Evolutionary conservation across 2,113 vertebrate species (phyloP).

Genomic region (Centropus bengalensis): DNA sequence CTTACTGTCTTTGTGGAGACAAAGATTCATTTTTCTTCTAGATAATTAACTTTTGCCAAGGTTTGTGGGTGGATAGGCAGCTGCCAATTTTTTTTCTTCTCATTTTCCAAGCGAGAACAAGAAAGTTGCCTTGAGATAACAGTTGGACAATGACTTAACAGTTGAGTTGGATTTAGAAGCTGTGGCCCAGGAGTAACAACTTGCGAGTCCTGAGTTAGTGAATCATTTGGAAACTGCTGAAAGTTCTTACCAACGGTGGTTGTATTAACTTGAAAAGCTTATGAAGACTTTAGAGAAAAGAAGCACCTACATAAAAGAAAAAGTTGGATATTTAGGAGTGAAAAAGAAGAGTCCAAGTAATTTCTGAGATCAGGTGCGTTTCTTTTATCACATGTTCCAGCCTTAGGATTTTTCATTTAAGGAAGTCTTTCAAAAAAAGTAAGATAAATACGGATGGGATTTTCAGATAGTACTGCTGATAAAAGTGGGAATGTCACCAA

Average conservation of each 20-base stretch:
- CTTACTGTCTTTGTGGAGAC: neutral
- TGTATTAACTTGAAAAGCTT: neutral
- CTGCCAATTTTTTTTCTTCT: neutral
- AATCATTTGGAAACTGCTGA: neutral
- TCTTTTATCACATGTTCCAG: neutral
- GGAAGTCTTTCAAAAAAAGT: neutral
- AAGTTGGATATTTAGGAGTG: neutral
- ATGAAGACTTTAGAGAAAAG: neutral
- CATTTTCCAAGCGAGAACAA: neutral
- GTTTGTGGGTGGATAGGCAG: neutral
- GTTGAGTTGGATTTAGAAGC: neutral
- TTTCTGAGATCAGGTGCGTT: neutral
- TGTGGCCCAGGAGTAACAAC: neutral
- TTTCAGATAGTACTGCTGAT: neutral
- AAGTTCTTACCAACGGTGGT: neutral
- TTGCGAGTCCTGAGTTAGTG: neutral
- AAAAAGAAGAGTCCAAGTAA: rapidly evolving
- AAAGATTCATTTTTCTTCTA: neutral
- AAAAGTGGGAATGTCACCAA: neutral
- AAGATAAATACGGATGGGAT: neutral
- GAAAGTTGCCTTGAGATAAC: neutral
- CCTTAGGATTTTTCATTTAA: neutral
- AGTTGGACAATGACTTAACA: neutral
- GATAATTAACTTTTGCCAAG: neutral
- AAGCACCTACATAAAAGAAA: rapidly evolving